Evolutionary conservation across 2,888 invertebrate species (phyloP).

Genomic region (Drosophila formosana): DNA sequence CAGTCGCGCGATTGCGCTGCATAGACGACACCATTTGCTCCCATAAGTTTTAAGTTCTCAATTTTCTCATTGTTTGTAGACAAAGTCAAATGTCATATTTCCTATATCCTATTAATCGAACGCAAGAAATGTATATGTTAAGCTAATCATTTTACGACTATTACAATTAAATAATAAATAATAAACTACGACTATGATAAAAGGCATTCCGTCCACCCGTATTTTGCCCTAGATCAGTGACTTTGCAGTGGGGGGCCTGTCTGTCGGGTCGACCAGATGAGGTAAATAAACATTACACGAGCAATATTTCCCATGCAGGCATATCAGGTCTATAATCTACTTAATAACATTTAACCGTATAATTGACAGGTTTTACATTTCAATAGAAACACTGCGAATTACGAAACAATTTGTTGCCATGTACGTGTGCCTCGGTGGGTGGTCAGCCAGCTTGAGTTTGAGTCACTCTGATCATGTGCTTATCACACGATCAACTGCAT

Average conservation of each 20-base stretch:
- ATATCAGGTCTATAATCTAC: conserved; percentile 23
- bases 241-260: conserved; percentile 58
- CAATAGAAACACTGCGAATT: conserved; percentile 38
- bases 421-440: conserved; percentile 6
- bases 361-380: conserved; percentile 49
- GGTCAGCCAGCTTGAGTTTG: conserved; percentile 1
- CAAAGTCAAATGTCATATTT: conserved; percentile 4
- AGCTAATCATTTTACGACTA: conserved; percentile 21
- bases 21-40: conserved; percentile 40
- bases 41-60: conserved; percentile 12
- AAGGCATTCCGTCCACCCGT: neutral
- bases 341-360: conserved; percentile 32
- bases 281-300: conserved; percentile 23
- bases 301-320: conserved; percentile 49
- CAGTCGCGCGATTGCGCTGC: conserved; percentile 93
- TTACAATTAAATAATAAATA: conserved; percentile 35
- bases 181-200: conserved; percentile 21
- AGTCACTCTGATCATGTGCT: conserved; percentile 6
- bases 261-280: conserved; percentile 8
- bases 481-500: conserved; percentile 27
- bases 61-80: conserved; percentile 9
- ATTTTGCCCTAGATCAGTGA: conserved; percentile 2
- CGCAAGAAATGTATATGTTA: conserved; percentile 24
- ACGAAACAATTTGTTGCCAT: neutral
- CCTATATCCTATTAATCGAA: neutral